phyloP scores from a whole-genome alignment of 2,888 invertebrate species.

The Scaptodrosophila latifasciaeformis region DNA sequence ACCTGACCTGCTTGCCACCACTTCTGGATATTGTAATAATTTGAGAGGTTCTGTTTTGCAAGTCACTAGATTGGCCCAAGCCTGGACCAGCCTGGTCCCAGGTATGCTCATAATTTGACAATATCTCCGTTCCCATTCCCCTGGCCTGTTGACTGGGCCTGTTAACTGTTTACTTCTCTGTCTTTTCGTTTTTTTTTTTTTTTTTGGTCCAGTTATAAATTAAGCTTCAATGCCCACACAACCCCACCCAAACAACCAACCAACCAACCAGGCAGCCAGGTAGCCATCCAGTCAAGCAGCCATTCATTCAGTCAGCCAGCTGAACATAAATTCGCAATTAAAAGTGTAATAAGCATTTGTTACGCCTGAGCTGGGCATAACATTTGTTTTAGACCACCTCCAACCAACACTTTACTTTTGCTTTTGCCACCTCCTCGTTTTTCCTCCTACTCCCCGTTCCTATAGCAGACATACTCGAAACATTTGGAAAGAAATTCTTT shows the following conservation, averaged over 20 bases:
- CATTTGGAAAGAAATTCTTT: no score
- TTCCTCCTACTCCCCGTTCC: no score
- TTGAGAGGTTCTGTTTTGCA: neutral
- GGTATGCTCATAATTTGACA: constrained; percentile 5
- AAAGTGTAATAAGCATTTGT: constrained; percentile 49
- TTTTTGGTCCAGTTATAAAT: constrained; percentile 30
- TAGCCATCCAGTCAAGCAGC: no score
- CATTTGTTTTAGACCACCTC: constrained; percentile 26
- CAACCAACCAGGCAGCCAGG: no score
- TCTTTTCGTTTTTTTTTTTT: constrained; percentile 9
- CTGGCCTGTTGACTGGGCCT: neutral
- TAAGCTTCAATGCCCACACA: constrained; percentile 23
- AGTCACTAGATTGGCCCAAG: neutral
- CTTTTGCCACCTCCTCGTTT: neutral
- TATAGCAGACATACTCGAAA: no score
- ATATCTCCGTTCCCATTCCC: neutral
- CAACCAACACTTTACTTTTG: neutral
- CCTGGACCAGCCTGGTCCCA: neutral
- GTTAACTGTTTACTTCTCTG: neutral
- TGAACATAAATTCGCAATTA: constrained; percentile 41
- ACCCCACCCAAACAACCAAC: no score
- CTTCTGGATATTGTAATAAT: neutral
- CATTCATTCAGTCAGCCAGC: neutral
- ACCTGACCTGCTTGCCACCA: no score
- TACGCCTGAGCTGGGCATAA: constrained; percentile 39